These are phyloP conservation scores for Cephus cinctus DNA, from an alignment of 1,140 invertebrate species.

Conservation along the genomic window DNA sequence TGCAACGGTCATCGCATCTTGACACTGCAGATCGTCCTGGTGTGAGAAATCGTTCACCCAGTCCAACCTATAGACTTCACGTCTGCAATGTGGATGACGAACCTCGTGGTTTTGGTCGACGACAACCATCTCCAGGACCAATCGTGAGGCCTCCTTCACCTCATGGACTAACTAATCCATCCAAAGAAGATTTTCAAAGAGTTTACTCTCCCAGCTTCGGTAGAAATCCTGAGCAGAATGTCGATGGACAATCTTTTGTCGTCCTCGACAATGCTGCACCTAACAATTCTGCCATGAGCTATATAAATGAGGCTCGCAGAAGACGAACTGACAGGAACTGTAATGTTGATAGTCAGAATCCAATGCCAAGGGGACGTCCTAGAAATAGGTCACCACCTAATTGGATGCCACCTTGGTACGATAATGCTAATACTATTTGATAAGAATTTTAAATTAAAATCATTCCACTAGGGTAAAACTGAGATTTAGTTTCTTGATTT, in stretches of 20 bases:
- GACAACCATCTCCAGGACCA: slow-evolving; percentile 25
- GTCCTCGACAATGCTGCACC: slow-evolving; percentile 36
- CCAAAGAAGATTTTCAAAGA: slow-evolving; percentile 17
- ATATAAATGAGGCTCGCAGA: slow-evolving; percentile 18
- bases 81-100: slow-evolving; percentile 53
- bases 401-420: slow-evolving; percentile 55
- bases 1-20: slow-evolving; percentile 23
- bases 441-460: too few relatives aligned
- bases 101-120: slow-evolving; percentile 42
- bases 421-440: slow-evolving; percentile 46
- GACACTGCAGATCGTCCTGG: slow-evolving; percentile 26
- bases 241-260: slow-evolving; percentile 41
- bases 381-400: slow-evolving; percentile 40
- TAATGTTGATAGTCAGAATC: slow-evolving; percentile 18
- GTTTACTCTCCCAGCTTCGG: slow-evolving; percentile 50
- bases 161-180: slow-evolving; percentile 11
- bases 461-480: too few relatives aligned
- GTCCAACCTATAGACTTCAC: slow-evolving; percentile 51
- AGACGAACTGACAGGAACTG: slow-evolving; percentile 25
- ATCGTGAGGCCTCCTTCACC: slow-evolving; percentile 22
- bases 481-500: too few relatives aligned
- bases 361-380: slow-evolving; percentile 15
- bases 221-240: slow-evolving; percentile 19
- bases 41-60: slow-evolving; percentile 45
- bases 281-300: not conserved